A percentile compares a stretch with the other conserved stretches of the same genome.
These are phyloP conservation scores for Trididemnum nubilum DNA, from an alignment of 23 tunicate genomes.

Conservation along the genomic window DNA sequence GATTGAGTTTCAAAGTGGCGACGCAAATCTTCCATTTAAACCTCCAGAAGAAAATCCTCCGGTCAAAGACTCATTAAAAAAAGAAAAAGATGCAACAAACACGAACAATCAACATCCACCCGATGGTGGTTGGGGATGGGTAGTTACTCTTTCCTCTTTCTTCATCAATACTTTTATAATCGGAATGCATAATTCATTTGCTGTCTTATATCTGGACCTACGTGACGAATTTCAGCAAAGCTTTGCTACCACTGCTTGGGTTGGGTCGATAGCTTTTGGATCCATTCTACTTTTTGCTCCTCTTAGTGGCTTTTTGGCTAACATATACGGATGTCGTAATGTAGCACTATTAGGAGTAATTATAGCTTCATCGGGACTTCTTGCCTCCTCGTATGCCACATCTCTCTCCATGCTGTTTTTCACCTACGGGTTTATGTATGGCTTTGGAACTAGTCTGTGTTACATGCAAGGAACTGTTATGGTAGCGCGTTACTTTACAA, in stretches of 20 bases:
- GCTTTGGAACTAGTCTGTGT: conserved; percentile 86
- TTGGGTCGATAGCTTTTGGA: conserved; percentile 93
- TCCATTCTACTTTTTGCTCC: conserved; percentile 82
- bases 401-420: conserved; percentile 42
- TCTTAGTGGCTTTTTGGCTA: conserved; percentile 60
- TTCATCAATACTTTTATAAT: conserved; percentile 60
- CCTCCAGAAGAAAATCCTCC: not conserved
- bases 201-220: conserved; percentile 56
- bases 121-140: conserved; percentile 98
- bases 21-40: not conserved
- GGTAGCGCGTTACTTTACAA: conserved; percentile 83
- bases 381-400: conserved; percentile 55
- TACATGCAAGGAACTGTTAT: conserved; percentile 92
- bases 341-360: conserved; percentile 59
- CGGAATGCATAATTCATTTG: conserved; percentile 84
- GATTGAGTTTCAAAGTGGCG: not conserved
- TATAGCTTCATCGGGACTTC: conserved; percentile 39
- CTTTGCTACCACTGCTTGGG: conserved; percentile 61
- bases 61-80: no score
- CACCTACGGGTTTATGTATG: conserved; percentile 81
- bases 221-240: conserved; percentile 56
- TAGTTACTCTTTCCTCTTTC: conserved; percentile 63
- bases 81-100: not conserved
- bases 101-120: conserved; percentile 18
- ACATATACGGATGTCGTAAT: conserved; percentile 58